Evolutionary conservation across 2,113 vertebrate genomes (phyloP).

Genomic region (Carassius gibelio): DNA sequence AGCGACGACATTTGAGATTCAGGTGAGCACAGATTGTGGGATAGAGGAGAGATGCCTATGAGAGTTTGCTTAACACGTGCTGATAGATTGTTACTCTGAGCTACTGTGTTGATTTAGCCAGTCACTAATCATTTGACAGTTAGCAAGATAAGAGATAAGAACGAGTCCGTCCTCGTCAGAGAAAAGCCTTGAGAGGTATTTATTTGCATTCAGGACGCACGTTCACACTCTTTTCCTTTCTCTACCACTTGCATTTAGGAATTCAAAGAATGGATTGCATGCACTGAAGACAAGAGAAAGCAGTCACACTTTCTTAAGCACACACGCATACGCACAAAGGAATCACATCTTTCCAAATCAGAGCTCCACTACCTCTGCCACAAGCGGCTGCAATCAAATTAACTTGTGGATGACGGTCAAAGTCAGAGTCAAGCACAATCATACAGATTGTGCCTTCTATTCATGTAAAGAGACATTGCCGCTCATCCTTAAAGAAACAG

Average conservation of each 20-base stretch:
- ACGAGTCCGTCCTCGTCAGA: neutral
- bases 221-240: neutral
- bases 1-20: neutral
- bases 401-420: constrained; percentile 21
- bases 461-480: neutral
- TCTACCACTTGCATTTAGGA: constrained; percentile 33
- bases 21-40: neutral
- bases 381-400: constrained; percentile 56
- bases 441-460: constrained; percentile 31
- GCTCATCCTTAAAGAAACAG: neutral
- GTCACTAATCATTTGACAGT: constrained; percentile 29
- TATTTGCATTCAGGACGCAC: constrained; percentile 2
- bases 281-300: constrained; percentile 30
- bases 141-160: constrained; percentile 13
- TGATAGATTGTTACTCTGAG: constrained; percentile 31
- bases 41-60: neutral
- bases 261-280: constrained; percentile 51
- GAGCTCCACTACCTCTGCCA: constrained; percentile 13
- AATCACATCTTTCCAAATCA: constrained; percentile 52
- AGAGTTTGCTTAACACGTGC: constrained; percentile 27
- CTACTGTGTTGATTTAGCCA: constrained; percentile 18
- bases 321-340: constrained; percentile 17
- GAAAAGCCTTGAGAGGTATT: neutral
- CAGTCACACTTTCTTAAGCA: constrained; percentile 12
- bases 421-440: constrained; percentile 48